These are phyloP conservation scores for Sarcophilus harrisii DNA, from an alignment of 2,797 vertebrate species.

Conservation along the genomic window DNA sequence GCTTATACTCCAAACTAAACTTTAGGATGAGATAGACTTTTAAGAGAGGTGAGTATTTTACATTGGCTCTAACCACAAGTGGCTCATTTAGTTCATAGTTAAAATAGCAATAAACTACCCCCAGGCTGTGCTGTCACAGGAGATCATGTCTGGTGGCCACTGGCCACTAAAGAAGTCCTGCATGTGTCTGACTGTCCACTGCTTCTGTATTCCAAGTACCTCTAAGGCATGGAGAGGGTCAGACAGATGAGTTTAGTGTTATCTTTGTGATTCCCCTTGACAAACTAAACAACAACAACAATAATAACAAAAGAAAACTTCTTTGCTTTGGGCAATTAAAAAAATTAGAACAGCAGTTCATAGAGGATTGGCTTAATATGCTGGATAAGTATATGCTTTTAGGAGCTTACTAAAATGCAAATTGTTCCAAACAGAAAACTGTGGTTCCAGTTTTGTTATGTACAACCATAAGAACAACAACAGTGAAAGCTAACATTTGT, in stretches of 20 bases:
- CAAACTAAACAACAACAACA: neutral
- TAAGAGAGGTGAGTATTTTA: constrained; percentile 50
- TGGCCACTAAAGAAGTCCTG: constrained; percentile 74
- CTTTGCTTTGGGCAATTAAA: neutral
- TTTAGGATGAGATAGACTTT: neutral
- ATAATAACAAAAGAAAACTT: neutral
- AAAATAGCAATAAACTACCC: constrained; percentile 75
- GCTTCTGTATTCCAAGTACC: constrained; percentile 73
- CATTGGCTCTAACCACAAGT: constrained; percentile 57
- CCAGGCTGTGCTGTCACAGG: constrained; percentile 77
- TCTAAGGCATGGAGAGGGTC: constrained; percentile 71
- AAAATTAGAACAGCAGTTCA: neutral
- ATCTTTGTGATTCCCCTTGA: neutral
- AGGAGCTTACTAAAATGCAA: neutral
- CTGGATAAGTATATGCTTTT: neutral
- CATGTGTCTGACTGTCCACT: constrained; percentile 76
- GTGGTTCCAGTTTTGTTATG: neutral
- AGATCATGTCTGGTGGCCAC: constrained; percentile 67
- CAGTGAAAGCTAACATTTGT: neutral
- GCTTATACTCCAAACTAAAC: neutral
- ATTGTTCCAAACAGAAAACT: neutral
- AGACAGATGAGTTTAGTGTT: constrained; percentile 30
- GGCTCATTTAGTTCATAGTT: constrained; percentile 73
- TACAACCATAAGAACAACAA: neutral
- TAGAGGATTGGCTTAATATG: neutral